Evolutionary conservation across 2,113 vertebrate species (phyloP), one percentile per base, ranked within the genome.

Genomic region (Copsychus sechellarum): DNA sequence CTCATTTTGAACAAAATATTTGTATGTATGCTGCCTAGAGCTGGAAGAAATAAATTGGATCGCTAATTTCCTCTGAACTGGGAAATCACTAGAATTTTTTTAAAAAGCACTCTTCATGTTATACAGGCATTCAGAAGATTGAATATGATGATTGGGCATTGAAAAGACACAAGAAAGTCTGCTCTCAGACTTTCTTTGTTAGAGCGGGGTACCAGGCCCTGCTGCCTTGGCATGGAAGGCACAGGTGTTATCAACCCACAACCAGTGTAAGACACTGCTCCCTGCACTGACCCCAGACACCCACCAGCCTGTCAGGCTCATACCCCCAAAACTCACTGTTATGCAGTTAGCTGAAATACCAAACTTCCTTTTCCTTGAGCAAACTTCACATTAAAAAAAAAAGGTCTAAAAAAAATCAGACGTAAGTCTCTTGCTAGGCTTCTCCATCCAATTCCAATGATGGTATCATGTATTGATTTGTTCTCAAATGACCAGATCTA

Each of bases 71-170:
- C 40, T 88, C 67, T 67, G 47, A 94, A 77, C 31, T 56, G 76
- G 60, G 64, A 90, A 78, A 81, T 86, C 20, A 14, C 16, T 67
- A 33, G 43, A 61, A 23, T n/a, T 67, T 66, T 64, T 76, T 42
- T 2, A 4, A 18, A 56, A 82, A 74, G 64, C 23, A 66, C 28
- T 72, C 19, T 45, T 81, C 8, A 2, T 42, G 21, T 47, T 82
- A 65, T 25, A 64, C 11, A 50, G 71, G 54, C 42, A 61, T 86
- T 73, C 48, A 61, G 34, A 86, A 73, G 28, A 54, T 3, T 54
- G 66, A 40, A 15, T 15, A 15, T 0, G 0, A 62, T 1, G 11
- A 25, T 0, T 28, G 40, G 81, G 34, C 47, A 70, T 1, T 23
- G 62, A 33, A 73, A 86, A 60, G 47, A 73, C 34, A 29, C 0